A percentile compares a stretch with the other conserved stretches of the same genome.
These are phyloP conservation scores for Tetramorium parvispinum DNA, from an alignment of 1,140 invertebrate species.

Conservation along the genomic window DNA sequence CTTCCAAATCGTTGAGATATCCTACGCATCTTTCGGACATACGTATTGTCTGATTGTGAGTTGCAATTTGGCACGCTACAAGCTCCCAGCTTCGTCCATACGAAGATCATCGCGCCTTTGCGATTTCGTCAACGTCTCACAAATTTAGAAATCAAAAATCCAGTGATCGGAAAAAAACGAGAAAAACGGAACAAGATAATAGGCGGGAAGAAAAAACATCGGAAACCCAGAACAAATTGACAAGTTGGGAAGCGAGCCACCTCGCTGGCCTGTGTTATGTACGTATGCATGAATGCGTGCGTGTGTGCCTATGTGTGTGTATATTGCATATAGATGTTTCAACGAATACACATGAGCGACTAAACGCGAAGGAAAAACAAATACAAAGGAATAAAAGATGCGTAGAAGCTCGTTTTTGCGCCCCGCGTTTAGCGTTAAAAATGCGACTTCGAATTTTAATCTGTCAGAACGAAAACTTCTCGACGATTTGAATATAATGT, in stretches of 20 bases:
- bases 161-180: background rate
- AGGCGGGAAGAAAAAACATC: background rate
- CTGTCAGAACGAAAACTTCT: background rate
- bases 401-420: conserved; percentile 16
- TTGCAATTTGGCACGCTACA: background rate
- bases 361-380: background rate
- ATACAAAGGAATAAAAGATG: background rate
- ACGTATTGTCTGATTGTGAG: background rate
- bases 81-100: background rate
- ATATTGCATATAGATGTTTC: background rate
- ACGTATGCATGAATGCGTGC: background rate
- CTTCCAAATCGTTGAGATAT: background rate
- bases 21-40: background rate
- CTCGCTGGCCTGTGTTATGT: conserved; percentile 22
- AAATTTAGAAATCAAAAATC: conserved; percentile 46
- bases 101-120: background rate
- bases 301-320: background rate
- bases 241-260: conserved; percentile 27
- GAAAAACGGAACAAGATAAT: background rate
- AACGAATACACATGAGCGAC: conserved; percentile 34
- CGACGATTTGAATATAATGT: background rate
- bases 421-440: background rate
- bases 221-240: conserved; percentile 40
- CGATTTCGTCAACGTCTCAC: background rate
- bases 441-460: conserved; percentile 2